Percentiles rank a stretch among this genome's conserved stretches.
These are phyloP conservation scores for Drosophila paucipuncta DNA, from an alignment of 2,888 invertebrate genomes.

Conservation along the genomic window DNA sequence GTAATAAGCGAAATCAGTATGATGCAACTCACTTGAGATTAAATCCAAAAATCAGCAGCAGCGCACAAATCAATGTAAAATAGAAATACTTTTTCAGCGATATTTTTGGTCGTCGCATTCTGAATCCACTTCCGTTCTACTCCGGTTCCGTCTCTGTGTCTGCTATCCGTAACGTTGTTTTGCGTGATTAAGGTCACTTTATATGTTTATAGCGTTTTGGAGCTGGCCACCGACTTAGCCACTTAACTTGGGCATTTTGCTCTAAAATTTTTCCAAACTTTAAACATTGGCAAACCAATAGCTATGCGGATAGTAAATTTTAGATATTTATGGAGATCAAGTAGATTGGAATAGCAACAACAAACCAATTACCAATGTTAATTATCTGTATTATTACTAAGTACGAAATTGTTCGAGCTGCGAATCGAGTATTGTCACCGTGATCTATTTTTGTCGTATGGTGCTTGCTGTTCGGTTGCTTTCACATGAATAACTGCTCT, in stretches of 20 bases:
- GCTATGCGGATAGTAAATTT: neutral
- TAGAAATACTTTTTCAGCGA: slow-evolving; percentile 87
- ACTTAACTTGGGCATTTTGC: slow-evolving; percentile 53
- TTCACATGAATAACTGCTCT: slow-evolving; percentile 48
- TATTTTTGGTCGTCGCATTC: slow-evolving; percentile 87
- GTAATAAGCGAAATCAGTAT: neutral
- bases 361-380: slow-evolving; percentile 53
- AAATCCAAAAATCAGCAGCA: slow-evolving; percentile 86
- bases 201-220: neutral
- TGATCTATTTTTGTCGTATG: slow-evolving; percentile 10
- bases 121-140: slow-evolving; percentile 38
- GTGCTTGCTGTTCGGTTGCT: slow-evolving; percentile 34
- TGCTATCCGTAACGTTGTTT: neutral
- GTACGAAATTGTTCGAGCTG: neutral
- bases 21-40: slow-evolving; percentile 85
- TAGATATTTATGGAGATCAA: neutral
- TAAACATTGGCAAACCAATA: neutral
- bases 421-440: neutral
- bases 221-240: slow-evolving; percentile 41
- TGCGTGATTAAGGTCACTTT: slow-evolving; percentile 5
- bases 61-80: slow-evolving; percentile 86
- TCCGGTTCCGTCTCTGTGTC: slow-evolving; percentile 3
- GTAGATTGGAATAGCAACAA: slow-evolving; percentile 10
- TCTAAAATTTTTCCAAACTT: slow-evolving; percentile 27
- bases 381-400: slow-evolving; percentile 33